Percentiles rank a stretch among this genome's conserved stretches.
These are phyloP conservation scores for Sogatella furcifera DNA, from an alignment of 1,140 invertebrate genomes.

Conservation along the genomic window DNA sequence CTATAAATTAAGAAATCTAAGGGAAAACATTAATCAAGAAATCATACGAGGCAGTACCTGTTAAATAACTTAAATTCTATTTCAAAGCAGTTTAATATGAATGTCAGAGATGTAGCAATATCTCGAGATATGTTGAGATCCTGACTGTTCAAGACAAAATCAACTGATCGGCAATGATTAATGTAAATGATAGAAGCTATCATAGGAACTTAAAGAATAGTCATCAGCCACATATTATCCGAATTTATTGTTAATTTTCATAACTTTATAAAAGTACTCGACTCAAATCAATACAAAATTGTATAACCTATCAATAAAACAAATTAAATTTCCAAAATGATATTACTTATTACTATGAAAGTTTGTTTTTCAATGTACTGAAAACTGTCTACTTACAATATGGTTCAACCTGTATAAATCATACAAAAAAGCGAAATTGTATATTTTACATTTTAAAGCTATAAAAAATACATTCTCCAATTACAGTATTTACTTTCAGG, in stretches of 20 bases:
- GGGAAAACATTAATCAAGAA: too few species aligned
- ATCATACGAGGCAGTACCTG: too few species aligned
- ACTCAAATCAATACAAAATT: constrained; percentile 1
- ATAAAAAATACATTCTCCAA: constrained; percentile 6
- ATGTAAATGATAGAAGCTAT: too few species aligned
- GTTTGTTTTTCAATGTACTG: too few species aligned
- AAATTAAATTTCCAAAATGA: not conserved
- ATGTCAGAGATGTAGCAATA: too few species aligned
- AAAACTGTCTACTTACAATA: too few species aligned
- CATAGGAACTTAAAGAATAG: not conserved
- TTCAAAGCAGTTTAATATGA: too few species aligned
- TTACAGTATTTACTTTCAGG: not conserved
- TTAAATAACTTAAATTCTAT: too few species aligned
- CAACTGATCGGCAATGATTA: too few species aligned
- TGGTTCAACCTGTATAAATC: constrained; percentile 4
- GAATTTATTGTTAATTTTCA: not conserved
- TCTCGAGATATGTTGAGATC: too few species aligned
- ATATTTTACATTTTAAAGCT: constrained; percentile 10
- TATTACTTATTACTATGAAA: constrained; percentile 1
- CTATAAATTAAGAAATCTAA: too few species aligned
- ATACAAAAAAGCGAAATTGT: constrained; percentile 5
- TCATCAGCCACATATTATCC: not conserved
- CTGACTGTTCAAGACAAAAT: too few species aligned
- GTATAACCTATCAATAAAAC: not conserved
- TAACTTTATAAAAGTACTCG: not conserved